These are phyloP conservation scores for Calidris pygmaea DNA, from an alignment of 2,113 vertebrate genomes.

Conservation along the genomic window DNA sequence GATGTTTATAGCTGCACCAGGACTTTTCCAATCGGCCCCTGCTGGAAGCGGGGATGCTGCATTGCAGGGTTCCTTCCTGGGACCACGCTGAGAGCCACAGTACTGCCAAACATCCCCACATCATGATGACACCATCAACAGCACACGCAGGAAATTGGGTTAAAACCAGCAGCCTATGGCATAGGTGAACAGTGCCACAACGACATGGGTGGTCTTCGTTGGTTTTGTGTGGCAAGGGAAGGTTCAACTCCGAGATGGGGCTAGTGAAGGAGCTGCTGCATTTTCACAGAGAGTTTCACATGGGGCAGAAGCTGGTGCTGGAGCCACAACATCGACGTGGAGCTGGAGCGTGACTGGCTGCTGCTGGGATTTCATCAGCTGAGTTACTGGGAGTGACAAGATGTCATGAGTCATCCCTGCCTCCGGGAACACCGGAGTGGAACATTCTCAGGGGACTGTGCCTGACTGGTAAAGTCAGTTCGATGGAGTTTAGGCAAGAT, in stretches of 20 bases:
- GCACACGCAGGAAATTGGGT: not conserved
- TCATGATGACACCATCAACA: not conserved
- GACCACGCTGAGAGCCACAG: not conserved
- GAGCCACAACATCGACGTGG: accelerated
- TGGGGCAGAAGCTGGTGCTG: not conserved
- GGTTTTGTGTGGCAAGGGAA: not conserved
- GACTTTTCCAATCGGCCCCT: accelerated
- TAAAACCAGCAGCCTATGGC: not conserved
- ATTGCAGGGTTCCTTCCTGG: not conserved
- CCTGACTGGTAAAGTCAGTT: not conserved
- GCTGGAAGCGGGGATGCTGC: not conserved
- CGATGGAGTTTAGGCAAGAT: not conserved
- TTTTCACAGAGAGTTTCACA: not conserved
- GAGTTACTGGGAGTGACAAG: not conserved
- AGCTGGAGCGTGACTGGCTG: not conserved
- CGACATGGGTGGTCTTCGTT: not conserved
- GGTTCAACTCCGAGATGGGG: not conserved
- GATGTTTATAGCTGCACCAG: not conserved
- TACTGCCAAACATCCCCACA: not conserved
- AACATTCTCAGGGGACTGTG: not conserved
- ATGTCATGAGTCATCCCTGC: not conserved
- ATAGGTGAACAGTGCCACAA: not conserved
- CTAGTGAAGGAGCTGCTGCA: too few species aligned
- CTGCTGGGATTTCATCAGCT: not conserved
- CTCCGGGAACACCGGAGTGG: not conserved